These are phyloP conservation scores for Calidris pygmaea DNA, from an alignment of 2,113 vertebrate species.

Conservation along the genomic window DNA sequence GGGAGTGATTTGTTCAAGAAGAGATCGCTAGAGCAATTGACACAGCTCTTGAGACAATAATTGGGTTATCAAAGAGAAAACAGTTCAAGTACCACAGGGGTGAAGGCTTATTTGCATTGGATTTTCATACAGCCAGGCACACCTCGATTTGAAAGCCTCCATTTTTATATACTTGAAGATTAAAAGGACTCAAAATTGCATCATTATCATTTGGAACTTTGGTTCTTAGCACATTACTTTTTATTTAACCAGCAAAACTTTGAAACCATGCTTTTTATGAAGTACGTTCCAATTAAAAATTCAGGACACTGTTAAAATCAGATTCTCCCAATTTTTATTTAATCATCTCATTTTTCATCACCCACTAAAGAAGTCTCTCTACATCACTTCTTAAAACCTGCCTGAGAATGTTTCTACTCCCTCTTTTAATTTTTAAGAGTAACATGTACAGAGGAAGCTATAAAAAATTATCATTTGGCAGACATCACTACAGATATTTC, in stretches of 20 bases:
- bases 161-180: constrained; percentile 90
- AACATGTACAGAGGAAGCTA: constrained; percentile 9
- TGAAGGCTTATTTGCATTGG: constrained; percentile 99
- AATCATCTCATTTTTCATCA: constrained; percentile 66
- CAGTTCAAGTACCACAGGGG: constrained; percentile 99
- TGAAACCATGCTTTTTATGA: constrained; percentile 60
- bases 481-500: constrained; percentile 17
- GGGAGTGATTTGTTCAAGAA: constrained; percentile 99
- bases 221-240: constrained; percentile 84
- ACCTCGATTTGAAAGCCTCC: constrained; percentile 88
- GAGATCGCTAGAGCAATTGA: constrained; percentile 99
- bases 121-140: constrained; percentile 96
- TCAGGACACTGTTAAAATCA: constrained; percentile 62
- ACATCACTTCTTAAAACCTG: constrained; percentile 41
- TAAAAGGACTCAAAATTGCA: constrained; percentile 90
- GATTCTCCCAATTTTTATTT: constrained; percentile 58
- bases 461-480: constrained; percentile 32
- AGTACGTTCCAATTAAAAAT: constrained; percentile 56
- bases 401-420: constrained; percentile 27
- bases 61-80: constrained; percentile 99
- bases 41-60: constrained; percentile 99
- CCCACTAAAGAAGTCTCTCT: constrained; percentile 48
- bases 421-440: constrained; percentile 55
- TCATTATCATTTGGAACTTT: constrained; percentile 95
- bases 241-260: constrained; percentile 87